Evolutionary conservation across 2,888 invertebrate genomes (phyloP), one percentile per base, ranked within the genome.

Genomic region (Glaucopsyche alexis): DNA sequence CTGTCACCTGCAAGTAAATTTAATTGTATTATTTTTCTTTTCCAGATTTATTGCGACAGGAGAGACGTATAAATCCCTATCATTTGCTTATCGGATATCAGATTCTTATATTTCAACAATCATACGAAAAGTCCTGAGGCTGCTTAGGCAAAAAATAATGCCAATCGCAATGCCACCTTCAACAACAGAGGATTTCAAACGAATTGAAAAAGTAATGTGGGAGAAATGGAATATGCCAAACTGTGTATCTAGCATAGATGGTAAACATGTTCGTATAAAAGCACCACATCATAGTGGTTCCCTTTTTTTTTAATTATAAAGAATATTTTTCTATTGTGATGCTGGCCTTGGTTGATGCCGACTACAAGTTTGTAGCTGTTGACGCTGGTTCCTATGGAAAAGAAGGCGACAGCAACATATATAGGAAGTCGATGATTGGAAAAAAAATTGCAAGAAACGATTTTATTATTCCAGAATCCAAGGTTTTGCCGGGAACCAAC

Each of bases 321-420:
- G 60, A 71, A 2, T 73, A 71, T 47, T 74, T 65, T 74, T 75
- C 75, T 3, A 72, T 76, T 13, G n/a, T n/a, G n/a, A n/a, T n/a
- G n/a, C n/a, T n/a, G n/a, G n/a, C n/a, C n/a, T n/a, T n/a, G n/a
- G n/a, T 74, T 76, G 75, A 74, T 19, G 74, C 75, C 19, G 74
- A 76, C 19, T 76, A 72, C 29, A 75, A 74, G 42, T 76, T 76
- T 66, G 69, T 74, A 50, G 74, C 74, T 40, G 71, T 75, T 65
- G 74, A 74, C 38, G 74, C 42, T 38, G 76, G 74, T 13, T 73
- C 74, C 1, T 75, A 75, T 19, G 76, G 76, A 49, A 74, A 76
- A 72, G 72, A 74, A 71, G 49, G 71, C 19, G 76, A 76, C 16
- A 74, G 71, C 71, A 55, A 66, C n/a, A n/a, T n/a, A n/a, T n/a